These are phyloP conservation scores for Phyllostomus hastatus DNA, from an alignment of 2,113 vertebrate species.

Conservation along the genomic window DNA sequence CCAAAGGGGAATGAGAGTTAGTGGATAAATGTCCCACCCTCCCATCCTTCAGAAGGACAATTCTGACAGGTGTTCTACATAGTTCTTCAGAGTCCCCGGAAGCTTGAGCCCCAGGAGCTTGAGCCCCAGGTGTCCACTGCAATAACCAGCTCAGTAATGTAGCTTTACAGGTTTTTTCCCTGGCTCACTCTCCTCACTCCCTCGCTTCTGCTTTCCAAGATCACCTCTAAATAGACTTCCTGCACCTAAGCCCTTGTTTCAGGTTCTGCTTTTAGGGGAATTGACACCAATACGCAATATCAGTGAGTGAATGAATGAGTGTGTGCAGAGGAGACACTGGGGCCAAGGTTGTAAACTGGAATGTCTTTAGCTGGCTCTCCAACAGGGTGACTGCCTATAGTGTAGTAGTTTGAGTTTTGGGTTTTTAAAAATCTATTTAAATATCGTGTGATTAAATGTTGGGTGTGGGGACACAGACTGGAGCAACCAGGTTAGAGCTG, in stretches of 20 bases:
- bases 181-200: background rate
- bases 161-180: background rate
- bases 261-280: background rate
- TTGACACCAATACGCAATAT: background rate
- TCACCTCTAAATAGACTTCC: background rate
- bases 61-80: background rate
- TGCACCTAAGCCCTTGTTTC: background rate
- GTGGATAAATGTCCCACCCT: background rate
- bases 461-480: background rate
- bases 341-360: background rate
- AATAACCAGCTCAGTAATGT: background rate
- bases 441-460: background rate
- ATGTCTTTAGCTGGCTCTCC: background rate
- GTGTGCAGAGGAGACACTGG: background rate
- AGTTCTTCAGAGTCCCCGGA: background rate
- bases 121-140: background rate
- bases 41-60: background rate
- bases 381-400: background rate
- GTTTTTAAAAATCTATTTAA: background rate
- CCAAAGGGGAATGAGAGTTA: background rate
- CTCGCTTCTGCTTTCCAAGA: background rate
- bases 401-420: background rate
- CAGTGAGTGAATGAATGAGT: background rate
- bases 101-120: no score
- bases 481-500: background rate